Conservation (phyloP, 2,888 invertebrate species). For the Polydrusus tereticollis region DNA sequence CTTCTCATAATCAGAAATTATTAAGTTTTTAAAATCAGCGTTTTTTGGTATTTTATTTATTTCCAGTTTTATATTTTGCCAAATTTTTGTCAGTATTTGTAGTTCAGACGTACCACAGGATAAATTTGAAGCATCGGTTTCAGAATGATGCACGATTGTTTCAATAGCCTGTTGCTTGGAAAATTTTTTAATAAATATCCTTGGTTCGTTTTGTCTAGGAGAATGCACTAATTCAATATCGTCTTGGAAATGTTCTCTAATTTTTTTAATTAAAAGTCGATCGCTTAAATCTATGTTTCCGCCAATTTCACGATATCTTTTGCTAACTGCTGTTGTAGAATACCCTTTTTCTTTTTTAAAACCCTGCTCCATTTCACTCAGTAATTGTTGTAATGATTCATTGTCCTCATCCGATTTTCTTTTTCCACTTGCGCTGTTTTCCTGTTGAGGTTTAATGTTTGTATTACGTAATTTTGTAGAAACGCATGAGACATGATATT, state of each 20-base stretch:
- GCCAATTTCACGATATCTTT: constrained; percentile 30
- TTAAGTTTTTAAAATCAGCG: neutral
- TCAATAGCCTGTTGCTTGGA: constrained; percentile 7
- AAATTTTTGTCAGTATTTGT: neutral
- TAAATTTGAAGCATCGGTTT: neutral
- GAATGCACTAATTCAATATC: constrained; percentile 21
- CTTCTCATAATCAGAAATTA: neutral
- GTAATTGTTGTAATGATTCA: no score
- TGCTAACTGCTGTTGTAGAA: constrained; percentile 30
- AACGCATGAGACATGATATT: neutral
- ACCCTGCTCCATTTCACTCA: constrained; percentile 34
- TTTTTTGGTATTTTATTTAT: neutral
- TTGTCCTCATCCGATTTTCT: constrained; percentile 17
- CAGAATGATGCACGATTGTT: neutral
- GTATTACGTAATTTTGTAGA: no score
- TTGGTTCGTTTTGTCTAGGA: constrained; percentile 24
- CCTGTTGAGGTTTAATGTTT: neutral
- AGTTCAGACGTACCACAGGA: neutral
- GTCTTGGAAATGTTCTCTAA: constrained; percentile 20
- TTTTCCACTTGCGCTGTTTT: constrained; percentile 3
- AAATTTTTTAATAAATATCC: constrained; percentile 21
- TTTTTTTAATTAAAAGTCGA: constrained; percentile 33
- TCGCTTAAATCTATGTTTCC: constrained; percentile 22
- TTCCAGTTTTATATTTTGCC: neutral
- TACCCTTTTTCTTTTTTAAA: constrained; percentile 34